Evolutionary conservation across 64 coral and sea anemone species (phyloP).

Genomic region (Montipora cactus): DNA sequence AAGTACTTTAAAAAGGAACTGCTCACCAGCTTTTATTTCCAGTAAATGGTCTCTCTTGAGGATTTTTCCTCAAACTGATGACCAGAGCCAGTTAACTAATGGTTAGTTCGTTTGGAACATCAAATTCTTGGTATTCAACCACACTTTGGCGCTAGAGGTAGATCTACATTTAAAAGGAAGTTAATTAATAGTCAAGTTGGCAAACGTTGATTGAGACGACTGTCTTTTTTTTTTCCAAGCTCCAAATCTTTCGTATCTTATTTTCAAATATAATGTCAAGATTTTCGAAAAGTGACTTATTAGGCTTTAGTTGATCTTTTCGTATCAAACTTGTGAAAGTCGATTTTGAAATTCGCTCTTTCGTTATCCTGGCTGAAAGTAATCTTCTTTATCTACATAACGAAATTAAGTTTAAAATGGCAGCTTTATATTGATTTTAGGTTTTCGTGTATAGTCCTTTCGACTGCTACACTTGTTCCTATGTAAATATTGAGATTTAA

Average conservation of each 20-base stretch:
- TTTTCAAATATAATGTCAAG: background rate
- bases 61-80: no score
- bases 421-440: background rate
- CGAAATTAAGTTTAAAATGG: background rate
- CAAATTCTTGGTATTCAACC: background rate
- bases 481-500: constrained; percentile 10
- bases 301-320: background rate
- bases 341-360: background rate
- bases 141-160: background rate
- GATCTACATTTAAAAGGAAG: background rate
- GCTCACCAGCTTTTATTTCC: no score
- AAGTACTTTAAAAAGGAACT: background rate
- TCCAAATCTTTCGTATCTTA: background rate
- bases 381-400: background rate
- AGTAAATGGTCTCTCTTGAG: no score
- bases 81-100: no score
- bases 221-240: background rate
- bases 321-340: background rate
- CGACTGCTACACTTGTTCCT: constrained; percentile 9
- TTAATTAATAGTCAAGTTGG: background rate
- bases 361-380: background rate
- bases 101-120: background rate
- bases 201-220: background rate
- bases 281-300: background rate
- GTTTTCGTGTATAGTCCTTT: background rate